Evolutionary conservation across 1,140 invertebrate genomes (phyloP), one percentile per base, ranked within the genome.

Genomic region (Cotesia chilonis): DNA sequence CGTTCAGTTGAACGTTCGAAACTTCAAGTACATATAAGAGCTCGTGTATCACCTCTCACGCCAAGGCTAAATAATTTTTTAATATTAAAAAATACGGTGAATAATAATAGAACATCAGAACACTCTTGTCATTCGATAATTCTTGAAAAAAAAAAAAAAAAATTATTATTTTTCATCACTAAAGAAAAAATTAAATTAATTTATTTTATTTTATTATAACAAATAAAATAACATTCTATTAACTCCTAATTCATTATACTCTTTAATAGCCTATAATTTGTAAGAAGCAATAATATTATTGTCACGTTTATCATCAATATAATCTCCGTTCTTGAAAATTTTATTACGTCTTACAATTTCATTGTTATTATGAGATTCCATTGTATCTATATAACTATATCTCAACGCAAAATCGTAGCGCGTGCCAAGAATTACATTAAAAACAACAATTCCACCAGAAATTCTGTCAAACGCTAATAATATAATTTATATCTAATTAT

Each of bases 31-130:
- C 38, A 41, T 41, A 87, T 81, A 0, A 83, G 83, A 12, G 82
- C 78, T 38, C 87, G 76, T 37, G 87, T 85, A 70, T 86, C 85
- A 10, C 73, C 64, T 6, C 82, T 82, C 0, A 84, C 80, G 51
- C 82, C 78, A 28, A 81, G 63, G 60, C 80, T 82, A 4, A 20
- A 73, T 12, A 82, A 28, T 76, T 83, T 84, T 3, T 75, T 79
- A 6, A 82, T n/a, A 70, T 82, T 82, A 1, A 82, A 37, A 36
- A 83, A 37, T 20, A 83, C 70, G 57, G 81, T 83, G 69, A 83
- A 82, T 0, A 81, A 81, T 17, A 82, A 64, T 10, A 83, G 54
- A 28, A 78, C 78, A 41, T 82, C 80, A 1, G 79, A 2, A 71
- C 61, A 38, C 70, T 70, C 20, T 80, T 76, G 6, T 77, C 67